phyloP scores from a whole-genome alignment of 2,888 invertebrate species.

The Sussaba pulchella region DNA sequence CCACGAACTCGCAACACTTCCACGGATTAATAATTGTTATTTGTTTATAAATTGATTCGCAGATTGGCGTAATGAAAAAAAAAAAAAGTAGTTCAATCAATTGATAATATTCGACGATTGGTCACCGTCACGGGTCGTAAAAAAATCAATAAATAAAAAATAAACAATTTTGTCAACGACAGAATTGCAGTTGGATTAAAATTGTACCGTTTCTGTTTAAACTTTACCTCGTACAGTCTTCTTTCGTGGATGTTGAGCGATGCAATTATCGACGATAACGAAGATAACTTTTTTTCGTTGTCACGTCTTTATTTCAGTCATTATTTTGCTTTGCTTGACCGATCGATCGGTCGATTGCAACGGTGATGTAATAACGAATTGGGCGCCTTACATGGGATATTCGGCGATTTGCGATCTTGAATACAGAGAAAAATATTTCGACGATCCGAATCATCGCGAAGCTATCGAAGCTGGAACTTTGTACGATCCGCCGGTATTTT shows the following conservation, averaged over 20 bases:
- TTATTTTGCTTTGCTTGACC: no score
- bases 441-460: background rate
- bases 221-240: no score
- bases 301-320: no score
- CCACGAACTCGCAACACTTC: background rate
- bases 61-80: conserved; percentile 25
- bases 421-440: conserved; percentile 9
- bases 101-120: conserved; percentile 9
- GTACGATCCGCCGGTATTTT: background rate
- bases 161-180: no score
- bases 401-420: conserved; percentile 13
- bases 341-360: no score
- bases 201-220: no score
- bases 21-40: background rate
- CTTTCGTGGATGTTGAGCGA: no score
- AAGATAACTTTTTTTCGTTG: no score
- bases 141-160: background rate
- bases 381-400: background rate
- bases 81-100: conserved; percentile 3
- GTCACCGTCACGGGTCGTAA: conserved; percentile 4
- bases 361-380: background rate
- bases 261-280: no score
- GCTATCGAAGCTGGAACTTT: background rate
- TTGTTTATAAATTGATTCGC: conserved; percentile 5
- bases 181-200: no score